Evolutionary conservation across 1,140 invertebrate species (phyloP), one percentile per base, ranked within the genome.

Genomic region (Drepana arcuata): DNA sequence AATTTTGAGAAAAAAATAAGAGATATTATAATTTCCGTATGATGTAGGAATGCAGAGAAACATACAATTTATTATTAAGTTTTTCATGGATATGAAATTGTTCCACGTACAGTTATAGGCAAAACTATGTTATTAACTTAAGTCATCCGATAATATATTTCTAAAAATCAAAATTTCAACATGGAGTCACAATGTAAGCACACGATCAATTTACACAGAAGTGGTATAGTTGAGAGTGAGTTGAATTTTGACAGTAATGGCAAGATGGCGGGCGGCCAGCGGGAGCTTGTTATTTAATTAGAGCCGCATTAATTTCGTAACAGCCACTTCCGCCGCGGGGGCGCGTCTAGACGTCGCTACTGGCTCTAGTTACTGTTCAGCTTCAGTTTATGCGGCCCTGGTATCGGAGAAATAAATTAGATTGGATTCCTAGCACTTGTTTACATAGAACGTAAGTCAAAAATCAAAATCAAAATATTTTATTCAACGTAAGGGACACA

Each of bases 291-390:
- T 71, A 71, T 68, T 75, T 72, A 64, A 72, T 75, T 75, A 72
- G 61, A 64, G 51, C 52, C 60, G 59, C 66, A 72, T 75, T 75
- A 70, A 75, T 75, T 68, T 68, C 50, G 64, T 75, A 68, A 75
- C 64, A 63, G 54, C 63, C 42, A 66, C 70, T 70, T 75, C 71
- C 71, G 61, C 35, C 46, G 51, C 55, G 60, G 57, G 60, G 63
- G 51, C 60, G 50, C 48, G 53, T 60, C 64, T 63, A 58, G 58
- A 59, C 63, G 42, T 47, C 25, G 28, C 31, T 38, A 18, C 35
- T 37, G 24, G 26, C 21, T 28, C 26, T 9, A 16, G 14, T 28
- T n/a, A 5, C 14, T 16, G 32, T 34, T 34, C 18, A 5, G 9
- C 18, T 5, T 21, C 18, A 9, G 4, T 9, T 5, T 4, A 21